Conservation (phyloP, 2,888 invertebrate species). For the Carpatolechia fugitivella region DNA sequence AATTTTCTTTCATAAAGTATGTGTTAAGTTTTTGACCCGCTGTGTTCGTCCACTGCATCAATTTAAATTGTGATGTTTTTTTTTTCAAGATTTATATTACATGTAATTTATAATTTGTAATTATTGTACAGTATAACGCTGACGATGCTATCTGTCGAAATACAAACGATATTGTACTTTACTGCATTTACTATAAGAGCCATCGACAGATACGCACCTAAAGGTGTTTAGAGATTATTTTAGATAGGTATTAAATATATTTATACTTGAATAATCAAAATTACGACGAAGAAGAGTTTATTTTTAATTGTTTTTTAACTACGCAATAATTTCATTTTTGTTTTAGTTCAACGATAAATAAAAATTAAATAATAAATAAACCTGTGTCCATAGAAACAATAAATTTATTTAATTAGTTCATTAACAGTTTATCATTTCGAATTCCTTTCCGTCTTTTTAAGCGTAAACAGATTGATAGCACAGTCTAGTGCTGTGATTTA, state of each 20-base stretch:
- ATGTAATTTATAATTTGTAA: slow-evolving; percentile 10
- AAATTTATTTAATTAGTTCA: slow-evolving; percentile 1
- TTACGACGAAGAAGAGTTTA: not conserved
- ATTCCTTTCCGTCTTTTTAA: no score
- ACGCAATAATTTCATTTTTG: not conserved
- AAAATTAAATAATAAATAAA: not conserved
- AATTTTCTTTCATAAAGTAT: no score
- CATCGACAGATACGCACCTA: not conserved
- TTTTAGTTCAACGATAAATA: not conserved
- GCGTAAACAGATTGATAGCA: no score
- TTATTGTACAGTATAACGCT: slow-evolving; percentile 2
- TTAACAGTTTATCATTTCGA: not conserved
- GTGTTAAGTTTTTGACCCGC: not conserved
- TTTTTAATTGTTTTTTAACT: not conserved
- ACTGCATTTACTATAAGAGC: slow-evolving; percentile 3
- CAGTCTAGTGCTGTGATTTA: no score
- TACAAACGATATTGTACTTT: not conserved
- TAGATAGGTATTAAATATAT: slow-evolving; percentile 8
- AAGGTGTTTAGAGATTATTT: slow-evolving; percentile 4
- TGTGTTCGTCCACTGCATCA: slow-evolving; percentile 3
- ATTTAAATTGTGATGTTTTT: slow-evolving; percentile 3
- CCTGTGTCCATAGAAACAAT: slow-evolving; percentile 4
- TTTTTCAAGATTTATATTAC: not conserved
- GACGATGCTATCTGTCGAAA: not conserved
- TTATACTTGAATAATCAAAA: slow-evolving; percentile 5